These are phyloP conservation scores for Drosophila emarginata DNA, from an alignment of 2,888 invertebrate genomes.

Conservation along the genomic window DNA sequence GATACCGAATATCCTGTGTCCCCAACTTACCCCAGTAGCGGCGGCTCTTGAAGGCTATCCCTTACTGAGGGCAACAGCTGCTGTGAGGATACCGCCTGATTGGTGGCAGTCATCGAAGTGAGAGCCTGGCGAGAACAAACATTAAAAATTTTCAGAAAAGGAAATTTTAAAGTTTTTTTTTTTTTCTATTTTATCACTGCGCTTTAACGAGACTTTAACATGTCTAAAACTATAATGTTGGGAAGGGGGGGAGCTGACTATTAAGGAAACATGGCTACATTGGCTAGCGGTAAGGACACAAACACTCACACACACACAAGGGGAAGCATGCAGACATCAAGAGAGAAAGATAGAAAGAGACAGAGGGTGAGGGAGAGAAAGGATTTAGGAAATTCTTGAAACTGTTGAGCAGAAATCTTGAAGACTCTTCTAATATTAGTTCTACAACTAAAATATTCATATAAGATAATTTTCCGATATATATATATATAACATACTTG, in stretches of 20 bases:
- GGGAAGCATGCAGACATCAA: background rate
- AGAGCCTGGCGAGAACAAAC: constrained; percentile 73
- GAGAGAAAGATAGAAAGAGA: background rate
- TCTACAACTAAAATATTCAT: background rate
- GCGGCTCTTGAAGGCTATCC: constrained; percentile 86
- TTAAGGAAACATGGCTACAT: background rate
- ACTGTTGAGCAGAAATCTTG: background rate
- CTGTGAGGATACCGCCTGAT: constrained; percentile 84
- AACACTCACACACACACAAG: background rate
- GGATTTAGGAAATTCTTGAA: background rate
- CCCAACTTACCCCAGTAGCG: constrained; percentile 83
- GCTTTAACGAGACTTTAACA: constrained; percentile 39
- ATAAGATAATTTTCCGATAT: background rate
- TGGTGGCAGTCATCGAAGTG: constrained; percentile 85
- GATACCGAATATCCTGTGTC: too few species aligned
- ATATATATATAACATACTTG: background rate
- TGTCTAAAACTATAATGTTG: constrained; percentile 40
- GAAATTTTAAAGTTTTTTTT: background rate
- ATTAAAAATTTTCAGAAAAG: background rate
- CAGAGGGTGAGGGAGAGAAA: too few species aligned
- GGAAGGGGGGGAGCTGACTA: background rate
- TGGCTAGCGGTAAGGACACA: constrained; percentile 2
- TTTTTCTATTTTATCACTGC: background rate
- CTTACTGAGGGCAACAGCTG: constrained; percentile 87
- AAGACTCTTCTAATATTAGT: background rate